Percentiles rank a stretch among this genome's conserved stretches.
Evolutionary conservation across 2,113 vertebrate species (phyloP).

Genomic region (Jaculus jaculus): DNA sequence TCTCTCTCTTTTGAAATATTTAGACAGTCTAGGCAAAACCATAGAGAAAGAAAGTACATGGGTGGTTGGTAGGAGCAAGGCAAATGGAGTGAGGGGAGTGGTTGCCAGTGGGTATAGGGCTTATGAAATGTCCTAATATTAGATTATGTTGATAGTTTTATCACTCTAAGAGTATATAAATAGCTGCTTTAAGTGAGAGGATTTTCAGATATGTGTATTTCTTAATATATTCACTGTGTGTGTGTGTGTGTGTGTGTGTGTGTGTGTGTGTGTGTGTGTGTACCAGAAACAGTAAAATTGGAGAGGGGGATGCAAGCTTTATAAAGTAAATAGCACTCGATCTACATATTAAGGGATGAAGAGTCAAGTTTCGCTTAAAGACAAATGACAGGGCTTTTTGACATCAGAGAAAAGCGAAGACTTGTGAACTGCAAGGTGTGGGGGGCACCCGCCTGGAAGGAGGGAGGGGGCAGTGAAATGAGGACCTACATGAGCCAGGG

Average conservation of each 20-base stretch:
- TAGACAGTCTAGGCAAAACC: background rate
- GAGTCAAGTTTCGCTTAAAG: background rate
- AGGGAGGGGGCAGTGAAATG: background rate
- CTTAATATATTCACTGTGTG: background rate
- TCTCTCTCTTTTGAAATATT: background rate
- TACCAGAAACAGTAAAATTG: background rate
- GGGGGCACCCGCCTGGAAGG: background rate
- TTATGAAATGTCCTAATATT: background rate
- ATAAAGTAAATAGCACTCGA: slow-evolving; percentile 19
- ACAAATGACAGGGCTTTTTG: background rate
- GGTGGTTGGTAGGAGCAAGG: background rate
- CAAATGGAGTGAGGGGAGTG: background rate
- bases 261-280: background rate
- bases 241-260: background rate
- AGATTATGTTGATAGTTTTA: background rate
- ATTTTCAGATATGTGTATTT: background rate
- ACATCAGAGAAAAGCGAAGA: background rate
- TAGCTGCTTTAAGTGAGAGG: background rate
- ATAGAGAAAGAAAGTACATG: background rate
- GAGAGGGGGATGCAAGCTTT: background rate
- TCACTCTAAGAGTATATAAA: background rate
- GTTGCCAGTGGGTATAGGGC: background rate
- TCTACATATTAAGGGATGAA: background rate
- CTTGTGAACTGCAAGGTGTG: background rate
- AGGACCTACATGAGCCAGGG: background rate